Evolutionary conservation across 2,797 vertebrate genomes (phyloP).

Genomic region (Macroramphosus scolopax): DNA sequence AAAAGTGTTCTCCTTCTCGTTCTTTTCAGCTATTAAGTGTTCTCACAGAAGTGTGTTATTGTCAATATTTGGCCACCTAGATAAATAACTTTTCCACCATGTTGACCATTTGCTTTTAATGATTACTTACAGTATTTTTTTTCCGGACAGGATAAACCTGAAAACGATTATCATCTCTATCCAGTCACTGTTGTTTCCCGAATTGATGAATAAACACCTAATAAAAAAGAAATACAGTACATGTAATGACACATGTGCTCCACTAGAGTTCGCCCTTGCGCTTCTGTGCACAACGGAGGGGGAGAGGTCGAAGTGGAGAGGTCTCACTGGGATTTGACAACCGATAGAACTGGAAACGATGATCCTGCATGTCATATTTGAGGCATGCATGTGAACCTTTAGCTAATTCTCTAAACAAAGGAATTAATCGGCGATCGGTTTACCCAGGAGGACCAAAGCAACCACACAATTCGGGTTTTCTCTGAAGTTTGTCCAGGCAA

Average conservation of each 20-base stretch:
- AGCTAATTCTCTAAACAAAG: background rate
- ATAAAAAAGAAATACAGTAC: no score
- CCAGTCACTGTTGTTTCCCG: no score
- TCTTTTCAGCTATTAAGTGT: no score
- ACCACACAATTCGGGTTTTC: background rate
- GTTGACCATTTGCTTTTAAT: no score
- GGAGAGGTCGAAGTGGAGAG: constrained; percentile 67
- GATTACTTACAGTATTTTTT: no score
- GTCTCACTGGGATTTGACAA: constrained; percentile 48
- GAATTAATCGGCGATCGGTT: constrained; percentile 2
- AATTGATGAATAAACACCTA: no score
- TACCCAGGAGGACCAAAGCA: background rate
- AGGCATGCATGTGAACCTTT: background rate
- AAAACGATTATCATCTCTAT: no score
- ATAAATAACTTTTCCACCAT: no score
- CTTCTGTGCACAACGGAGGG: background rate
- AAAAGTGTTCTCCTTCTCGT: no score
- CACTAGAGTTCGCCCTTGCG: constrained; percentile 43
- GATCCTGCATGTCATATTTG: constrained; percentile 2
- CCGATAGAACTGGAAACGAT: constrained; percentile 9
- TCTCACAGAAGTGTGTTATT: no score
- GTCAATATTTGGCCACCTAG: no score
- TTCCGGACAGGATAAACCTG: no score
- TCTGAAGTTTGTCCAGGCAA: constrained; percentile 50
- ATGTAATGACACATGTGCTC: background rate